Evolutionary conservation across 2,113 vertebrate genomes (phyloP).

Genomic region (Triplophysa dalaica): DNA sequence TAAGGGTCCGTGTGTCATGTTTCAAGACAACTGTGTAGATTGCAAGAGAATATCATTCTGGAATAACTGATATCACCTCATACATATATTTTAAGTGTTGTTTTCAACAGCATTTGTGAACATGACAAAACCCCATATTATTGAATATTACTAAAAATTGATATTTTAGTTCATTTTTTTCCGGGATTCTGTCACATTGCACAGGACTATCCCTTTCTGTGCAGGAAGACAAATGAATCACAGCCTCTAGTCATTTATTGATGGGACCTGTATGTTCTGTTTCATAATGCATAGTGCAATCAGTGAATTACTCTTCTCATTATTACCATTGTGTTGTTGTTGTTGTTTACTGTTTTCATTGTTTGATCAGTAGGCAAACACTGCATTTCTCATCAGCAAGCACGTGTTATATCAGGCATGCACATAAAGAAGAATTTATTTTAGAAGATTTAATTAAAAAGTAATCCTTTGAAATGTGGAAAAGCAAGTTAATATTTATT

Average conservation of each 20-base stretch:
- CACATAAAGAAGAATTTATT: constrained; percentile 9
- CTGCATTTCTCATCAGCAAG: background rate
- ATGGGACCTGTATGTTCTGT: background rate
- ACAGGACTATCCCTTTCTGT: no score
- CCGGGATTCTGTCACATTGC: no score
- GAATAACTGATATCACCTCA: no score
- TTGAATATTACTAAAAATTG: no score
- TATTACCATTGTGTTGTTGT: background rate
- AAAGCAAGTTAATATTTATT: background rate
- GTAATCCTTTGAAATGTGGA: background rate
- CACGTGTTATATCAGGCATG: background rate
- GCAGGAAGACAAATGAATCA: no score
- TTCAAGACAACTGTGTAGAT: no score
- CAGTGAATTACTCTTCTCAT: background rate
- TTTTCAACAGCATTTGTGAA: no score
- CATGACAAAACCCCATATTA: no score
- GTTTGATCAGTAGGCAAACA: background rate
- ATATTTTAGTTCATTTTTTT: no score
- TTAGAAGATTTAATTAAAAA: background rate
- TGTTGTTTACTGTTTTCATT: background rate
- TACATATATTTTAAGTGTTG: no score
- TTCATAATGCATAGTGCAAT: constrained; percentile 18
- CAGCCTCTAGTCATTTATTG: background rate
- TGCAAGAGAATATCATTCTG: no score
- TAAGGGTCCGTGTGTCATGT: no score